A percentile compares a stretch with the other conserved stretches of the same genome.
Conservation (phyloP, 30 jellyfish, hydroid and myxozoan genomes). For the Aurelia aurita complex sp. Pacific region DNA sequence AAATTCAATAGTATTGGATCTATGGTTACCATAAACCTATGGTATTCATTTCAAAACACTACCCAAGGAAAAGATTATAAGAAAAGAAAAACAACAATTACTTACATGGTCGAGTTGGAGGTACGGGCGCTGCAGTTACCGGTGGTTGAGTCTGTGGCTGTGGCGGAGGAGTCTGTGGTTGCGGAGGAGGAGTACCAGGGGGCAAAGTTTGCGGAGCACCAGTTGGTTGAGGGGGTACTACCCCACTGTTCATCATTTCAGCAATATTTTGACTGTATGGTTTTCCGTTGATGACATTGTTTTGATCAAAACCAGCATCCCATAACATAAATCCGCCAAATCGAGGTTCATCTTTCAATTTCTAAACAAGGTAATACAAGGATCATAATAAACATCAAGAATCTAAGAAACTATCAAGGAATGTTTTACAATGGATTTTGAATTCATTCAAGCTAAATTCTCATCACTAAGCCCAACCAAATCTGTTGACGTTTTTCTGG, state of each 20-base stretch:
- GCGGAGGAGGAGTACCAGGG: constrained; percentile 69
- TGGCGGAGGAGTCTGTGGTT: constrained; percentile 18
- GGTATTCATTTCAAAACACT: no score
- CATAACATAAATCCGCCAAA: constrained; percentile 99
- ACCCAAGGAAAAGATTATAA: neutral
- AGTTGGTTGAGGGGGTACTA: constrained; percentile 77
- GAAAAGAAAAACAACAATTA: neutral
- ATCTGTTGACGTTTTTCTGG: no score
- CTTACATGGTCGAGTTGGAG: constrained; percentile 79
- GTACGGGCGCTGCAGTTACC: constrained; percentile 34
- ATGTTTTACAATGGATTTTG: no score
- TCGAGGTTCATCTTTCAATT: constrained; percentile 85
- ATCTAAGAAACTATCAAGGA: no score
- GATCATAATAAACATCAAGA: no score
- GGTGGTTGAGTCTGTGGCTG: constrained; percentile 47
- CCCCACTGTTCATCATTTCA: constrained; percentile 81
- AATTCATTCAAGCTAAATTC: no score
- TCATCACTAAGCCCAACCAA: no score
- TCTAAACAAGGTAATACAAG: constrained; percentile 33
- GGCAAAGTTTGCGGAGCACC: constrained; percentile 91
- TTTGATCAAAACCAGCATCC: constrained; percentile 99
- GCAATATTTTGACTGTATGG: constrained; percentile 92
- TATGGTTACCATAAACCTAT: no score
- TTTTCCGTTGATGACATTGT: constrained; percentile 91
- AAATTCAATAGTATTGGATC: no score